Evolutionary conservation across 2,113 vertebrate genomes (phyloP).

Genomic region (Chascanopsetta lugubris): DNA sequence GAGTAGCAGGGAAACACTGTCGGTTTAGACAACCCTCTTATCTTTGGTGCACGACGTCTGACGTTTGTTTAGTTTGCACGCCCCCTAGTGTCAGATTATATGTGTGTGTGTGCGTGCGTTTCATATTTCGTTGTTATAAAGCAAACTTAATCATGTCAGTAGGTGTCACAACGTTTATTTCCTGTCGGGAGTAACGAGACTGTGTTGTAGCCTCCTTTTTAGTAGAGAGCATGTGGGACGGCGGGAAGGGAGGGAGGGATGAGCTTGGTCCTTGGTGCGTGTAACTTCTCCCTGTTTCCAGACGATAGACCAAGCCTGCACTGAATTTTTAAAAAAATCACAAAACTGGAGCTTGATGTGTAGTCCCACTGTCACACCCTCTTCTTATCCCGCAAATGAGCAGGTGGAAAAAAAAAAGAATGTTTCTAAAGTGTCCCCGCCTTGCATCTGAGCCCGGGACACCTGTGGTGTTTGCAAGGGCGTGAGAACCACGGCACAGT

Average conservation of each 20-base stretch:
- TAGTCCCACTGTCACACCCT: conserved; percentile 62
- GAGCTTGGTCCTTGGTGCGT: conserved; percentile 38
- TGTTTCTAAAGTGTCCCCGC: conserved; percentile 32
- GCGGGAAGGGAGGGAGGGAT: conserved; percentile 24
- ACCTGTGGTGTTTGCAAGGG: conserved; percentile 59
- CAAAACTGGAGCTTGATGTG: conserved; percentile 69
- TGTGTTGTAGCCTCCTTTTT: conserved; percentile 69
- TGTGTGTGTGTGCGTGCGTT: conserved; percentile 53
- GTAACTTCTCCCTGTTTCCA: conserved; percentile 47
- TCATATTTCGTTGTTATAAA: conserved; percentile 53
- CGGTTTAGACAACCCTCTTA: conserved; percentile 27
- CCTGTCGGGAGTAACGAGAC: conserved; percentile 60
- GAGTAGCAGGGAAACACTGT: conserved; percentile 8
- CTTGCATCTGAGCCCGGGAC: conserved; percentile 62
- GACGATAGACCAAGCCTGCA: conserved; percentile 77
- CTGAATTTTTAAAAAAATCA: conserved; percentile 73
- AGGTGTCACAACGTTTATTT: conserved; percentile 55
- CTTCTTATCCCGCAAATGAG: conserved; percentile 40
- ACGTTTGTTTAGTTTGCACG: conserved; percentile 40
- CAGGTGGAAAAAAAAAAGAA: conserved; percentile 34
- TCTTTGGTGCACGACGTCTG: conserved; percentile 51
- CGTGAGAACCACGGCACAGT: conserved; percentile 32
- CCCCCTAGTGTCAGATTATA: conserved; percentile 45
- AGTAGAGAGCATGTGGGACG: conserved; percentile 70
- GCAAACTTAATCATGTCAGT: conserved; percentile 49